Conservation (phyloP, 2,797 vertebrate genomes). For the Tauraco hartlaubi region DNA sequence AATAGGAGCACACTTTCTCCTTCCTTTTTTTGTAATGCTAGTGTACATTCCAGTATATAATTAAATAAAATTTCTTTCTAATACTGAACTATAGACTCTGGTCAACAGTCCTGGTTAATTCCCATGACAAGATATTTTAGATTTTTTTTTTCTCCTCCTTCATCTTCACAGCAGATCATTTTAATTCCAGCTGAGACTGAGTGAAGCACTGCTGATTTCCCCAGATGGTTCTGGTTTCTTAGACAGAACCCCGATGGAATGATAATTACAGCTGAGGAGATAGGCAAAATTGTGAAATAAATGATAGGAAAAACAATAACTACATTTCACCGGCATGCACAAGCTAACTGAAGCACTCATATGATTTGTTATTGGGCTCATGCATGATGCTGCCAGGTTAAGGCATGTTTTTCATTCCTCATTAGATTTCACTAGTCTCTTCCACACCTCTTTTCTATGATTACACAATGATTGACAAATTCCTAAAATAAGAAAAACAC, state of each 20-base stretch:
- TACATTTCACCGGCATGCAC: neutral
- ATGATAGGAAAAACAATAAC: neutral
- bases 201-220: slow-evolving; percentile 29
- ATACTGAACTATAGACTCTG: neutral
- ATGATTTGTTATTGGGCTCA: neutral
- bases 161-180: neutral
- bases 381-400: neutral
- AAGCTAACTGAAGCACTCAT: neutral
- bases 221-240: slow-evolving; percentile 44
- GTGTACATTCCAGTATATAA: neutral
- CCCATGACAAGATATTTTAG: neutral
- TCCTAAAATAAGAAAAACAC: neutral
- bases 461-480: neutral
- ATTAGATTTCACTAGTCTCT: neutral
- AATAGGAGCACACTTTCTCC: neutral
- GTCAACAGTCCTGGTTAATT: slow-evolving; percentile 28
- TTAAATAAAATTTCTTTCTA: neutral
- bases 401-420: neutral
- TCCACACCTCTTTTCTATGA: neutral
- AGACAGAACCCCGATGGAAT: slow-evolving; percentile 35
- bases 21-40: neutral
- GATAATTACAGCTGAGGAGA: slow-evolving; percentile 38
- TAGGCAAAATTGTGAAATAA: neutral
- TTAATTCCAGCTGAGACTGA: slow-evolving; percentile 45
- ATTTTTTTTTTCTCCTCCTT: neutral